These are phyloP conservation scores for Amiota mariae DNA, from an alignment of 2,888 invertebrate species.

Conservation along the genomic window DNA sequence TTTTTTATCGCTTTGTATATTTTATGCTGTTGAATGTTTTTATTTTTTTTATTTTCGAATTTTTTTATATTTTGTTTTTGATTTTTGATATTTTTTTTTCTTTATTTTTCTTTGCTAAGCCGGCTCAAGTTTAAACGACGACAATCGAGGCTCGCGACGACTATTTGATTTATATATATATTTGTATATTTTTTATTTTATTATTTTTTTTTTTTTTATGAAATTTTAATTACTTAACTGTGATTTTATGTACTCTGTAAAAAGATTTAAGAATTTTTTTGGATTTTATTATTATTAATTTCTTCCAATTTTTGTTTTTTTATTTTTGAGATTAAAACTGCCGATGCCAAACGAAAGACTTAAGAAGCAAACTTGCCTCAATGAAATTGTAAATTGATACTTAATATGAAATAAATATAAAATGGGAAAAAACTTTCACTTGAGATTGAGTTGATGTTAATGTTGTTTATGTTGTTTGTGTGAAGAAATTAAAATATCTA, in stretches of 20 bases:
- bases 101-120: conserved; percentile 37
- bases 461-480: conserved; percentile 1
- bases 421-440: conserved; percentile 59
- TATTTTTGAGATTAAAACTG: too few species aligned
- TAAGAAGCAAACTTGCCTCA: conserved; percentile 44
- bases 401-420: conserved; percentile 20
- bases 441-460: neutral
- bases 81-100: conserved; percentile 37
- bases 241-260: conserved; percentile 8
- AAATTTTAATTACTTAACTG: neutral
- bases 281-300: conserved; percentile 15
- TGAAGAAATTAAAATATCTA: too few species aligned
- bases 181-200: conserved; percentile 38
- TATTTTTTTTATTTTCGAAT: conserved; percentile 13
- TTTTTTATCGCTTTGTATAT: conserved; percentile 30
- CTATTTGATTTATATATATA: conserved; percentile 39
- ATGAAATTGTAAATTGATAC: conserved; percentile 19
- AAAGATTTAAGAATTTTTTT: conserved; percentile 22
- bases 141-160: conserved; percentile 33
- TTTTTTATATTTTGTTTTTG: conserved; percentile 36
- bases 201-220: neutral
- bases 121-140: conserved; percentile 17
- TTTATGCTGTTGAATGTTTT: conserved; percentile 28
- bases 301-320: neutral
- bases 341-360: conserved; percentile 47